Base-by-base conservation (phyloP, 2,113 vertebrate species). In the Forbesichthys agassizii region DNA sequence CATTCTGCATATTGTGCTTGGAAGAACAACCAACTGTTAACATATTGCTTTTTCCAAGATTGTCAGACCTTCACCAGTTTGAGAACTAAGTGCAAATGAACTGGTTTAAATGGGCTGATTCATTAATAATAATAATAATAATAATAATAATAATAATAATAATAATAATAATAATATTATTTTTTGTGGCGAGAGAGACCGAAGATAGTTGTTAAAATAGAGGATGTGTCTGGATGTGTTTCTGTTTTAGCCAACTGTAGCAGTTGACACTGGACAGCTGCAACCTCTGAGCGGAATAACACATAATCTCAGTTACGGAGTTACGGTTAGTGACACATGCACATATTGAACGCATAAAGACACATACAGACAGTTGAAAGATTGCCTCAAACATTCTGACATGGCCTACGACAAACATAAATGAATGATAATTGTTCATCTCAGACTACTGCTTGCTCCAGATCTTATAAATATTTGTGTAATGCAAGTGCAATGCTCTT, bases 191-290 rank as follows among this genome's bases (percentile, higher is more conserved):
- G 36, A 14, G 49, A 52, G 11, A 14, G 11, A 52, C 49, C 49
- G 9, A 52, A 52, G 13, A 52, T 52, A 52, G 49, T 11, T 42
- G 5, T 42, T 42, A 42, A 42, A 42, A 42, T 7, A 42, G 36
- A 42, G 36, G 36, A 42, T 42, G 36, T 42, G 36, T 42, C 7
- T 42, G 36, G 7, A 42, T 42, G 7, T 42, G 36, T 42, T 42
- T 61, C 55, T 53, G 6, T 8, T 12, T 58, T 56, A 62, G 47
- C 36, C 64, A 56, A 42, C 53, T 66, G 64, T 42, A 66, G 13
- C 27, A 48, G 27, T 48, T 68, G 57, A 77, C 68, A 74, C 57
- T 33, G 55, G 46, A 66, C 80, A 83, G 83, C 79, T 81, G 68
- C 68, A 12, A 27, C 59, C n/a, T 48, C 10, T 59, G 11, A 65